Evolutionary conservation across 2,888 invertebrate species (phyloP).

Genomic region (Pediacus dermestoides): DNA sequence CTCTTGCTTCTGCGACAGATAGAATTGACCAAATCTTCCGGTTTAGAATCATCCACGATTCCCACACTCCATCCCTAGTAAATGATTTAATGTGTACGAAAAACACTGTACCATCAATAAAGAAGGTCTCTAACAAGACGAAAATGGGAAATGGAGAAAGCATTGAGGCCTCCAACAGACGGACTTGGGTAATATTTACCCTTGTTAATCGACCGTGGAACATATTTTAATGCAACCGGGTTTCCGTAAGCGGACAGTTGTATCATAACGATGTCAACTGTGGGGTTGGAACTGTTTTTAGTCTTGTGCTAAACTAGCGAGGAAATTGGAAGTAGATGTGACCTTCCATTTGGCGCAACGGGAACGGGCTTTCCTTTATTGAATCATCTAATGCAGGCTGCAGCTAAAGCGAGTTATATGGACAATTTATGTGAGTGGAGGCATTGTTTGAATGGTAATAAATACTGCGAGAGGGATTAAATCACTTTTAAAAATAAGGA

Average conservation of each 20-base stretch:
- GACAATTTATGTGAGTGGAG: no score
- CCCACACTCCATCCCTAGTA: constrained; percentile 3
- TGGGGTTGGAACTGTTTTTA: not conserved
- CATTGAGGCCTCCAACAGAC: constrained; percentile 10
- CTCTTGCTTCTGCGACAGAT: constrained; percentile 29
- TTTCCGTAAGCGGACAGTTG: constrained; percentile 25
- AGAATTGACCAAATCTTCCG: constrained; percentile 34
- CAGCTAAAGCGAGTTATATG: no score
- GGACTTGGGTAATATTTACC: constrained; percentile 21
- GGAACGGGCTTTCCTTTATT: not conserved
- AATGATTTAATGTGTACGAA: no score
- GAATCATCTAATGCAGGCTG: constrained; percentile 1
- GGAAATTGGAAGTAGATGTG: not conserved
- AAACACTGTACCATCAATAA: no score
- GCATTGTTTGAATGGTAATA: no score
- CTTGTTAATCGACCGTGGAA: constrained; percentile 40
- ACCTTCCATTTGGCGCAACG: no score
- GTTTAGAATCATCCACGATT: constrained; percentile 24
- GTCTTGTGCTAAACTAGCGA: not conserved
- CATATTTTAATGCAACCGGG: constrained; percentile 38
- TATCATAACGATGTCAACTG: constrained; percentile 15
- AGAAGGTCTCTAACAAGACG: constrained; percentile 7
- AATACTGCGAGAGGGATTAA: no score
- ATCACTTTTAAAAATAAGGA: no score
- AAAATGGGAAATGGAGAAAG: constrained; percentile 17